A percentile compares a stretch with the other conserved stretches of the same genome.
These are phyloP conservation scores for Pocillopora grandis DNA, from an alignment of 92 coral and sea anemone species.

Conservation along the genomic window DNA sequence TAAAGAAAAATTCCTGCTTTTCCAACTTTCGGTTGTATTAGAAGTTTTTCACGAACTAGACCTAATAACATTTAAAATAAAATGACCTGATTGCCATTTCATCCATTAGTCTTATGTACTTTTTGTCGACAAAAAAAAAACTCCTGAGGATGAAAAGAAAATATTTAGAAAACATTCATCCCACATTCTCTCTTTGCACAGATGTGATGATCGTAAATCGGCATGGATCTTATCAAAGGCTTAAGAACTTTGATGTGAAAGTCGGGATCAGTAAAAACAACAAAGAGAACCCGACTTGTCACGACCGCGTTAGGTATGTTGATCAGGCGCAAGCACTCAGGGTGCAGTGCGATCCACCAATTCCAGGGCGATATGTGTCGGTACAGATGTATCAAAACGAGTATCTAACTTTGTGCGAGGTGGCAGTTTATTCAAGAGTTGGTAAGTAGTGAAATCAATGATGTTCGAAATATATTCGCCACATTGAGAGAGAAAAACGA, in stretches of 20 bases:
- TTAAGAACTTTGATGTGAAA: constrained; percentile 88
- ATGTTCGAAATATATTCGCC: no score
- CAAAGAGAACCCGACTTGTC: constrained; percentile 83
- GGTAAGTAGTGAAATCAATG: constrained; percentile 45
- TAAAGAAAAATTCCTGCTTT: no score
- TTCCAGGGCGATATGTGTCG: constrained; percentile 94
- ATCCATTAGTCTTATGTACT: no score
- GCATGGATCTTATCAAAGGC: constrained; percentile 70
- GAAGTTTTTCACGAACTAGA: no score
- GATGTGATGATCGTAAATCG: constrained; percentile 89
- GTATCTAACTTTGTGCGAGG: constrained; percentile 86
- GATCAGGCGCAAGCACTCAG: constrained; percentile 79
- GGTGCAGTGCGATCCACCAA: constrained; percentile 88
- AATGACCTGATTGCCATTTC: no score
- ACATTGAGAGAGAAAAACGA: no score
- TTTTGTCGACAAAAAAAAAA: background rate
- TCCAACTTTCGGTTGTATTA: no score
- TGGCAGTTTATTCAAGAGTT: constrained; percentile 87
- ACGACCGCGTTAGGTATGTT: constrained; percentile 84
- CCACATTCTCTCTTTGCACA: constrained; percentile 5
- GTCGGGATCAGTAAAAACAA: constrained; percentile 74
- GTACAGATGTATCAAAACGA: constrained; percentile 95
- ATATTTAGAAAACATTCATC: background rate
- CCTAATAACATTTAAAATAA: no score
- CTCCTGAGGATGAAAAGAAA: background rate